Evolutionary conservation across 1,140 invertebrate genomes (phyloP), one percentile per base, ranked within the genome.

Genomic region (Probaryconus sp.): DNA sequence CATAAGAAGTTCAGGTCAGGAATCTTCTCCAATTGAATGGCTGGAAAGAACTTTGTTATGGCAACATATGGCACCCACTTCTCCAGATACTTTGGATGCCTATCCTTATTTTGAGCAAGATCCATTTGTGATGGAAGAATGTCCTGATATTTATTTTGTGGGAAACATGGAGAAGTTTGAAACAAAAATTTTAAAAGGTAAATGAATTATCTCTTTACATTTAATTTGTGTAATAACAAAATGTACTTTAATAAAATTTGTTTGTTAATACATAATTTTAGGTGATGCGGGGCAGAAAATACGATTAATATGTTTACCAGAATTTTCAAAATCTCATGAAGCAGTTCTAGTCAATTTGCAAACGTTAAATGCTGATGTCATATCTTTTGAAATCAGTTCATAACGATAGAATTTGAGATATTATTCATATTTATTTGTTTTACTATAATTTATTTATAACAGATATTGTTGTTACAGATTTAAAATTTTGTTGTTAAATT

Each of bases 81-180:
- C 95, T 38, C 97, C 97, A 7, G 97, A 99, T 81, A 98, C 96
- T 3, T 89, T 98, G 21, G 91, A 93, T 11, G 95, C 93, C 79
- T 96, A 94, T 83, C 97, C 97, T 4, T 97, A 93, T 82, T 89
- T 91, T 78, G 89, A 93, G 31, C 90, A 90, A 53, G 97, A 99
- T 89, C 96, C 97, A 2, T 97, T 98, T 80, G 92, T 97, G 56
- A 89, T 98, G 18, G 89, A 92, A 18, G 89, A 94, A 48, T 94
- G 94, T 83, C 97, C 97, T 2, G 93, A 98, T 85, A 89, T 98
- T 31, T 95, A 95, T 83, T 98, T 98, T 88, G 91, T 91, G 83
- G 96, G 96, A 0, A 98, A 98, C 88, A 93, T 94, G 83, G 83
- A 90, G 1, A 87, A 91, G 81, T 95, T 92, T 85, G 89, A 90